Conservation (phyloP, 2,113 vertebrate genomes). For the Muntiacus muntjak region DNA sequence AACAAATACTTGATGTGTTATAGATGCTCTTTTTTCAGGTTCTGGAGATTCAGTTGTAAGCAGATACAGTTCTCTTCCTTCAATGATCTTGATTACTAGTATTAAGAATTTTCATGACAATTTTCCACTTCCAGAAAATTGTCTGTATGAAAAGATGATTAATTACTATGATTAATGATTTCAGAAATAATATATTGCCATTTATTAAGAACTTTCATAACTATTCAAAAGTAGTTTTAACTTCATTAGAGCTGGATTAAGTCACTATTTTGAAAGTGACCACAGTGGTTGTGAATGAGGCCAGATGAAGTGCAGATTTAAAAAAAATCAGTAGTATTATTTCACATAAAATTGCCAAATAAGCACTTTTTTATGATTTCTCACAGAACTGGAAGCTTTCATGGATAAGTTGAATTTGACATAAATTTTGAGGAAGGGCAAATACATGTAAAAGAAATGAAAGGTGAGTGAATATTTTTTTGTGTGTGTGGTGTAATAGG, state of each 20-base stretch:
- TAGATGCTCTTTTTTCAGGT: background rate
- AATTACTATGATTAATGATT: background rate
- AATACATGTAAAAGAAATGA: background rate
- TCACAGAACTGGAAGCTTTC: background rate
- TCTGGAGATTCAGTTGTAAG: background rate
- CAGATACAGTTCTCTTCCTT: background rate
- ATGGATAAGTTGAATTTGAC: background rate
- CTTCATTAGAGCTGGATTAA: background rate
- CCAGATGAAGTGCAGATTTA: background rate
- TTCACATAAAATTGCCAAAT: background rate
- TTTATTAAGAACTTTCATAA: background rate
- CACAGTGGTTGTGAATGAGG: background rate
- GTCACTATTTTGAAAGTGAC: background rate
- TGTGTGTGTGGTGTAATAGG: background rate
- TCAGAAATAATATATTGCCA: background rate
- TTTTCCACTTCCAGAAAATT: background rate
- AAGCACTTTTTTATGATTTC: background rate
- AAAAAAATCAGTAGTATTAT: background rate
- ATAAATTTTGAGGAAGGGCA: background rate
- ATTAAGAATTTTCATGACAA: conserved; percentile 4
- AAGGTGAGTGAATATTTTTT: background rate
- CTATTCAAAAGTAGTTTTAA: background rate
- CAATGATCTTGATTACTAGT: background rate
- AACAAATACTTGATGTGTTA: background rate
- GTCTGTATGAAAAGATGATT: background rate